Base-by-base conservation (phyloP, 2,797 vertebrate species). In the Spatula versicolor region DNA sequence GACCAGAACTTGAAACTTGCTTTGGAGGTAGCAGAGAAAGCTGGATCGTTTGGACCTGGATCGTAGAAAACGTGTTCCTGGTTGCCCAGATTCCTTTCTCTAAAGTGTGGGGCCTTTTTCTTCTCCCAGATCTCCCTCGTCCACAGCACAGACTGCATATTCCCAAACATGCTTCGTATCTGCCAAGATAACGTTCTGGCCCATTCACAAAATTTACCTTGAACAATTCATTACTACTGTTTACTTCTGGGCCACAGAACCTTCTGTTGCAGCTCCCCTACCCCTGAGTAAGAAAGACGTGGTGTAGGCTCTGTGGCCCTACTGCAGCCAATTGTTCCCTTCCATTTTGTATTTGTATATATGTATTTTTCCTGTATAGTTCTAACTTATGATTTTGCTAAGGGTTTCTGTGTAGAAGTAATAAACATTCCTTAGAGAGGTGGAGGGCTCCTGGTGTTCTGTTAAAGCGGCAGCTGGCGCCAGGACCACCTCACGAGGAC, bases 1-100 rank as follows among this genome's bases (percentile, higher is more conserved):
- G 99, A 99, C 94, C 99, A 99, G 96, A 99, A 99, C 95, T 96
- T 99, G 96, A 99, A 99, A 94, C 96, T 98, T 66, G 97, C 99
- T 2, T 96, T 99, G 96, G 99, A 99, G 96, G 97, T 99, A 9
- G 99, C 99, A 85, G 99, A 99, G 94, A 99, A 99, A 96, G 98
- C 99, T 1, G 99, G 99, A 35, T 99, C 99, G 73, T 99, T 99
- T 7, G 99, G 99, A 96, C 98, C 98, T 9, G 99, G 98, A 45
- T 99, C 99, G 11, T 99, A 98, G 86, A 41, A 14, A 16, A 52
- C n/a, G 3, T 12, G 4, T 18, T 1, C 0, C 55, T 15, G 9
- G 7, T 13, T 33, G 30, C 15, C 4, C 1, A 0, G 43, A 45
- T 39, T 46, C 6, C 15, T 62, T 68, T 2, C 0, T 11, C 45